phyloP scores from a whole-genome alignment of 2,113 vertebrate genomes.

The Merops nubicus region DNA sequence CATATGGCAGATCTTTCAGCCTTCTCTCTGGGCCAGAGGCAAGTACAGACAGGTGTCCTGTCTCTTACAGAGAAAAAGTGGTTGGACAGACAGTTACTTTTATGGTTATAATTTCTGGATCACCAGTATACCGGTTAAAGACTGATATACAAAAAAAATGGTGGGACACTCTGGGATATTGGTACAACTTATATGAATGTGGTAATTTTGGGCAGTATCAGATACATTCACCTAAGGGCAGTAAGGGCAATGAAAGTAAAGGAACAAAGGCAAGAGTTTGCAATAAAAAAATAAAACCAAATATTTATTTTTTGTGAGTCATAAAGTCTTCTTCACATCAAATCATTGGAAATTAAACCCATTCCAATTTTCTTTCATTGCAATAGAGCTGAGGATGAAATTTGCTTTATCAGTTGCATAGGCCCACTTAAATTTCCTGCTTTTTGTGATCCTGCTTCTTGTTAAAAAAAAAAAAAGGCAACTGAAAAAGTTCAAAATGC shows the following conservation, averaged over 20 bases:
- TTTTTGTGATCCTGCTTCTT: not conserved
- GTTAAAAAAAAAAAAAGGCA: not conserved
- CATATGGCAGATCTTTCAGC: not conserved
- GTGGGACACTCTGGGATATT: not conserved
- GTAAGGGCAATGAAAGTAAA: not conserved
- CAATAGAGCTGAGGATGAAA: not conserved
- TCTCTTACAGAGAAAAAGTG: not conserved
- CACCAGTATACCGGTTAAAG: not conserved
- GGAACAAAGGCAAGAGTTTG: not conserved
- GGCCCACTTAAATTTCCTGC: slow-evolving; percentile 3
- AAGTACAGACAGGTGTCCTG: not conserved
- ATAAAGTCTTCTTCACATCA: not conserved
- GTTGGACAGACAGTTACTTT: not conserved
- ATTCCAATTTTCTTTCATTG: not conserved
- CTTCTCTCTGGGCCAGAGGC: not conserved
- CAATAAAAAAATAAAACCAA: not conserved
- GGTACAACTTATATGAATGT: not conserved
- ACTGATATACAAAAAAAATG: not conserved
- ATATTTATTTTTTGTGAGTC: not conserved
- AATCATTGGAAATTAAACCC: not conserved
- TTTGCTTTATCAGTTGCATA: not conserved
- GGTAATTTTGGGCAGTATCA: not conserved
- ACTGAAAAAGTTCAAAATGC: not conserved
- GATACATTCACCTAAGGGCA: not conserved
- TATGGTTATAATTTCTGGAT: not conserved